Base-by-base conservation (phyloP, 2,797 vertebrate species). In the Hypotaenidia okinawae region DNA sequence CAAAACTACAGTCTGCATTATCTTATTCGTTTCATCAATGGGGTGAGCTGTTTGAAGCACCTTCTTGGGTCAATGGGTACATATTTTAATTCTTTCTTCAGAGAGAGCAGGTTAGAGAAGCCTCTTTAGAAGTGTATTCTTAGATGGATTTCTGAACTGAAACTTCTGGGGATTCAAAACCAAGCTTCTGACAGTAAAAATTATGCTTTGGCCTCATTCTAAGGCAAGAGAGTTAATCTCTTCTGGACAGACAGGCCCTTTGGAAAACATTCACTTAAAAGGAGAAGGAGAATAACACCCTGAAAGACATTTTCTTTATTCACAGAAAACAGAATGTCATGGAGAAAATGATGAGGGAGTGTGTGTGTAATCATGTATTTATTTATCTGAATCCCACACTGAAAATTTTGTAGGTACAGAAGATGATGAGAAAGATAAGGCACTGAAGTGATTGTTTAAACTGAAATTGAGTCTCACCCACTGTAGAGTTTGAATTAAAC, bases 361-460 rank as follows among this genome's bases (percentile, higher is more conserved):
- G 83, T 87, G 90, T 89, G 75, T 94, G 81, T 95, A 96, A 97
- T 94, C 89, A 89, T 72, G 51, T 95, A 94, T 95, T 95, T 94
- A 96, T 96, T 96, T 97, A 92, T 94, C 90, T 95, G 94, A 89
- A 93, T 92, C 77, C 64, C 72, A 84, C 79, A 84, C 82, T 80
- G 64, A 69, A 91, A 91, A 96, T 94, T 93, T 87, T 81, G 67
- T 81, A 94, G 92, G 88, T 94, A 87, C 88, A 88, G 81, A 93
- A 92, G 95, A 97, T 97, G 94, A 96, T 96, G 89, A 91, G 84
- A 90, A 93, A 89, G 95, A 96, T 96, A 97, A 97, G 94, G 79
- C 58, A 69, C 91, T 87, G 90, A 95, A 96, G 94, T 93, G 96
- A 97, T 97, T 97, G 96, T 97, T 97, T 97, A 97, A 97, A 93